Evolutionary conservation across 2,888 invertebrate species (phyloP).

Genomic region (Xylota sylvarum): DNA sequence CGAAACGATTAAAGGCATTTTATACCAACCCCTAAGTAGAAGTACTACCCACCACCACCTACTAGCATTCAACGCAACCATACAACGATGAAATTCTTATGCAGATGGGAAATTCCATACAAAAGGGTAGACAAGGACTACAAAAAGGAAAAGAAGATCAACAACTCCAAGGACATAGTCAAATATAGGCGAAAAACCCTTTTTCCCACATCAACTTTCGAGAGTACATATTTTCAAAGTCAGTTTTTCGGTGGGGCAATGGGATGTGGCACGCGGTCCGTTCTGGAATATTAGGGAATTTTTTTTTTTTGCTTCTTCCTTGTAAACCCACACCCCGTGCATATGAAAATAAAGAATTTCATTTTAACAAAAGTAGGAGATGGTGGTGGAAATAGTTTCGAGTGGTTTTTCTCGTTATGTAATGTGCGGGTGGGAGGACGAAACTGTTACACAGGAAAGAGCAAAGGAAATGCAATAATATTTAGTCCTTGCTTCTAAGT

Average conservation of each 20-base stretch:
- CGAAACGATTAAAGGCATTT: constrained; percentile 68
- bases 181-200: constrained; percentile 34
- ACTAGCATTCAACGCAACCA: too few species aligned
- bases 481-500: constrained; percentile 39
- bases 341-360: constrained; percentile 55
- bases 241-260: constrained; percentile 34
- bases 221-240: constrained; percentile 47
- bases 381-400: constrained; percentile 64
- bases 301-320: constrained; percentile 5
- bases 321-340: constrained; percentile 4
- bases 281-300: constrained; percentile 38
- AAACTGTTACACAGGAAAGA: background rate
- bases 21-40: constrained; percentile 2
- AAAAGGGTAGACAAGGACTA: constrained; percentile 29
- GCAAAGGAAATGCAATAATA: constrained; percentile 57
- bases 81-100: constrained; percentile 67
- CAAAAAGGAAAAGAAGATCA: background rate
- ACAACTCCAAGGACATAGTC: constrained; percentile 24
- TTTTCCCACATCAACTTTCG: constrained; percentile 66
- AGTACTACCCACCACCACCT: constrained; percentile 4
- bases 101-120: constrained; percentile 71
- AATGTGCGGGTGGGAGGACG: constrained; percentile 23
- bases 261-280: too few species aligned
- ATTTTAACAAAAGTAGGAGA: constrained; percentile 62
- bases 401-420: constrained; percentile 67